Evolutionary conservation across 2,888 invertebrate species (phyloP).

Genomic region (Amphipoea lucens): DNA sequence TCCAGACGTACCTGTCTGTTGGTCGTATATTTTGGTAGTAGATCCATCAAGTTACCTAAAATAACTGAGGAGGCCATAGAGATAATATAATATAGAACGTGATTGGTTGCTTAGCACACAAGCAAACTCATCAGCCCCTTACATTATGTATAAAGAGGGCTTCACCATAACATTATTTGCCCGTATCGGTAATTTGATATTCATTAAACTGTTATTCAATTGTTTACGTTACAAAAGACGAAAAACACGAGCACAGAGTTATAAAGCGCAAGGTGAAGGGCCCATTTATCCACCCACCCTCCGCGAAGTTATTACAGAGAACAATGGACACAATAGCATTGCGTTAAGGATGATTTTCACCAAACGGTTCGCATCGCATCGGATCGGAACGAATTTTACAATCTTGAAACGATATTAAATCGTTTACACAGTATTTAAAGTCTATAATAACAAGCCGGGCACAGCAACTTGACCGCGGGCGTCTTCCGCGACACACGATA

Average conservation of each 20-base stretch:
- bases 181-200: neutral
- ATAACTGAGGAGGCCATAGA: neutral
- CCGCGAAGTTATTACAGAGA: conserved; percentile 41
- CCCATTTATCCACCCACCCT: conserved; percentile 22
- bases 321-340: conserved; percentile 53
- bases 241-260: conserved; percentile 13
- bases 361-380: too few relatives aligned
- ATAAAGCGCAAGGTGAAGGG: conserved; percentile 16
- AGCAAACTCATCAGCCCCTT: neutral
- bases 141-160: neutral
- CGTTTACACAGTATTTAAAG: too few relatives aligned
- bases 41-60: conserved; percentile 7
- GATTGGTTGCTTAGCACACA: neutral
- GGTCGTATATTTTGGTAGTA: conserved; percentile 1
- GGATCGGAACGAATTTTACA: too few relatives aligned
- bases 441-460: too few relatives aligned
- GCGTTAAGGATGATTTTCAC: neutral
- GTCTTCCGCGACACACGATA: too few relatives aligned
- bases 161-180: neutral
- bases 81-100: neutral
- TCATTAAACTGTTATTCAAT: conserved; percentile 11
- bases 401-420: too few relatives aligned
- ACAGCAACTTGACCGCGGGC: too few relatives aligned
- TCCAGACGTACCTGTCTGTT: conserved; percentile 5
- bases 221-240: conserved; percentile 25